Conservation (phyloP, 2,113 vertebrate genomes). For the Gallinago paraguaiae region DNA sequence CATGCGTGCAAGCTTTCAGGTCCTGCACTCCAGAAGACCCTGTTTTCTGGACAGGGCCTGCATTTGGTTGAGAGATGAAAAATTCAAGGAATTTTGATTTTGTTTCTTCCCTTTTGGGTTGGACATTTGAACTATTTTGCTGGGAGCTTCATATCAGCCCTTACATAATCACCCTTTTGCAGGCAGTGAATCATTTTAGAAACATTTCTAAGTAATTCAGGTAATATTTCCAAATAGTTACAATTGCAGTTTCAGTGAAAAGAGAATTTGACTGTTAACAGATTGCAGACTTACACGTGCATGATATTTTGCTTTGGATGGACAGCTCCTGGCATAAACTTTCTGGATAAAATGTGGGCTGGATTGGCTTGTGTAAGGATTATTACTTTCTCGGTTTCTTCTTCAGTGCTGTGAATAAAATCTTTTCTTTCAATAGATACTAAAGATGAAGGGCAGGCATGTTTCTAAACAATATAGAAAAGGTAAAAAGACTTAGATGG, state of each 20-base stretch:
- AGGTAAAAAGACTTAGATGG: not conserved
- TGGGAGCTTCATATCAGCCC: not conserved
- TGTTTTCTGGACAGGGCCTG: not conserved
- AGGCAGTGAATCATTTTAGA: not conserved
- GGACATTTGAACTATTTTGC: not conserved
- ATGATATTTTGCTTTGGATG: not conserved
- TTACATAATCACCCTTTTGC: not conserved
- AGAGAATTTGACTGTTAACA: not conserved
- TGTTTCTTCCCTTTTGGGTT: not conserved
- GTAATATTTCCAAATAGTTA: not conserved
- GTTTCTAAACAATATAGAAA: not conserved
- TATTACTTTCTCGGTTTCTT: not conserved
- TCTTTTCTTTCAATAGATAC: not conserved
- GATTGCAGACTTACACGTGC: not conserved
- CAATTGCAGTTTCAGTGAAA: not conserved
- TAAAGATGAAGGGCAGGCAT: not conserved
- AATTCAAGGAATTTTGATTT: not conserved
- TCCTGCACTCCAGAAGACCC: not conserved
- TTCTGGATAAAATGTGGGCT: not conserved
- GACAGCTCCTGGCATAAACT: not conserved
- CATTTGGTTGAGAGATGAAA: fast-evolving
- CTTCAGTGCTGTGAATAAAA: not conserved
- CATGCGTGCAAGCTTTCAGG: not conserved
- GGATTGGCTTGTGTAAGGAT: not conserved
- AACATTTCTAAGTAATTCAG: not conserved